Evolutionary conservation across 2,888 invertebrate genomes (phyloP), one percentile per base, ranked within the genome.

Genomic region (Xestia rhomboidea): DNA sequence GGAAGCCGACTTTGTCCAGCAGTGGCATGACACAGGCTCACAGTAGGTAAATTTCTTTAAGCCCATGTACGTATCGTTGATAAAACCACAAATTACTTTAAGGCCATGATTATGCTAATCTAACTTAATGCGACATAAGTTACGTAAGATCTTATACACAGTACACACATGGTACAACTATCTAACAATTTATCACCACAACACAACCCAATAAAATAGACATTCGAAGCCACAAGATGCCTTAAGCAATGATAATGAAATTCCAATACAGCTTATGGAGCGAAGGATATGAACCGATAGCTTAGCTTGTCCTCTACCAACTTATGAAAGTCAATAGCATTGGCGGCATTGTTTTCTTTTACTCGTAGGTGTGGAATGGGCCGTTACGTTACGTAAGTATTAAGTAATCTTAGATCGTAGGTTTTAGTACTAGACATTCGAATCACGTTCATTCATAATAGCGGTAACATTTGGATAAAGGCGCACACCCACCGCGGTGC

Each of bases 281-380:
- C 63, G 41, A 44, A 70, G 66, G 66, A 49, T 57, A 38, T 63
- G n/a, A 18, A 34, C 54, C 54, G 24, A 76, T 76, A 30, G 62
- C 49, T 74, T 84, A 30, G 66, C 49, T 74, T 84, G 49, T 74
- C 57, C 63, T 63, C 62, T 18, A 41, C 27, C 41, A 49, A 54
- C 72, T 73, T 70, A 73, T 77, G 77, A 76, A 83, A 83, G 82
- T 84, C 81, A 84, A 82, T 84, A 8, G 66, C 38, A 83, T 46
- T 38, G 75, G 5, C 4, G 51, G 64, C 60, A 81, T 80, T 82
- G 85, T 81, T 70, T 76, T 69, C 8, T 15, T 44, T 10, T 21
- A 46, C 30, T 15, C n/a, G 81, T 69, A 67, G 80, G 79, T 60
- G 83, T 64, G 78, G 46, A 57, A 69, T 69, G 30, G 21, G 66